phyloP scores from a whole-genome alignment of 2,797 vertebrate genomes.

The Sarcoramphus papa region DNA sequence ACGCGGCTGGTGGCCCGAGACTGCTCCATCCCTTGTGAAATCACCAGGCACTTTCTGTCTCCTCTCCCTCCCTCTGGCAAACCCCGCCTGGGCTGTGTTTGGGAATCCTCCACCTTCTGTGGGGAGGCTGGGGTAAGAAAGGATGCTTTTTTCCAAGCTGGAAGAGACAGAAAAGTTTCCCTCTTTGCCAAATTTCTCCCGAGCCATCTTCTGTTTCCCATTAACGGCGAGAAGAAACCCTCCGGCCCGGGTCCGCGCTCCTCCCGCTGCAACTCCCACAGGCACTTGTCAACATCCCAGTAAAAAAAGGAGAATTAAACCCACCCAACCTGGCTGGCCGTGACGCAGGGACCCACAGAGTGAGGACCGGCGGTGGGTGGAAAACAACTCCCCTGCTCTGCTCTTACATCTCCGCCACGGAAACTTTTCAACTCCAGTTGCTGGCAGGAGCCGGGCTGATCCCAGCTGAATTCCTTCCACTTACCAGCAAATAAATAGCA shows the following conservation, averaged over 20 bases:
- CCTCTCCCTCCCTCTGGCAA: not conserved
- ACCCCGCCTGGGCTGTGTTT: not conserved
- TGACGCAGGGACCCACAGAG: not conserved
- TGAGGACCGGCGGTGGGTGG: not conserved
- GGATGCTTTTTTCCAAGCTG: constrained; percentile 18
- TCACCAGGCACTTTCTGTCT: not conserved
- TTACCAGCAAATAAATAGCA: constrained; percentile 57
- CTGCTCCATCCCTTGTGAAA: not conserved
- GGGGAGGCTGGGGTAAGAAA: not conserved
- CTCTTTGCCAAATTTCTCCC: constrained; percentile 36
- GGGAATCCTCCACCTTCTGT: not conserved
- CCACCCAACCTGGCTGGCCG: not conserved
- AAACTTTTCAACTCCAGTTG: constrained; percentile 30
- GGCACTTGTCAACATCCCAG: constrained; percentile 13
- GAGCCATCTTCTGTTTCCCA: constrained; percentile 51
- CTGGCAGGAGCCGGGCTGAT: constrained; percentile 48
- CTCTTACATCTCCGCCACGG: constrained; percentile 8
- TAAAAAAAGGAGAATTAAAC: not conserved
- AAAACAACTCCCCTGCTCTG: constrained; percentile 21
- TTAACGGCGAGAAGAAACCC: not conserved
- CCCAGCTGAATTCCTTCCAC: constrained; percentile 60
- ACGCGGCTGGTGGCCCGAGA: not conserved
- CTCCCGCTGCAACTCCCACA: not conserved
- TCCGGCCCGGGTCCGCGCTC: not conserved
- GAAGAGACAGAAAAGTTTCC: constrained; percentile 36